A percentile compares a stretch with the other conserved stretches of the same genome.
These are phyloP conservation scores for Drosophila formosana DNA, from an alignment of 2,888 invertebrate genomes.

Conservation along the genomic window DNA sequence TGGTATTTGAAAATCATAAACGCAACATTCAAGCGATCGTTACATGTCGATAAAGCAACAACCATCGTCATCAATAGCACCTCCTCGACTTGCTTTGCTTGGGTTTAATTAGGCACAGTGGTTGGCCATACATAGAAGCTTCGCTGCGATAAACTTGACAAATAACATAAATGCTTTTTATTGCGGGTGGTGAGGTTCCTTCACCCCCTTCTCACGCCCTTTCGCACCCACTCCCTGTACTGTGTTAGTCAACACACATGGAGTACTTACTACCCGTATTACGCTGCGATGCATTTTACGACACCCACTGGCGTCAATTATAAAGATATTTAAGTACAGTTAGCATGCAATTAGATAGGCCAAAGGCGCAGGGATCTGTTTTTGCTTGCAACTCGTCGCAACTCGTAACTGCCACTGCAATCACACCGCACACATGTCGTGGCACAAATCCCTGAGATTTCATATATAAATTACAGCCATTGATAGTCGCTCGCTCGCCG, in stretches of 20 bases:
- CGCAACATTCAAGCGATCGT: conserved; percentile 64
- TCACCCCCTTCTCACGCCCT: background rate
- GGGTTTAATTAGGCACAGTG: conserved; percentile 68
- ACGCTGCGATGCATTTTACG: conserved; percentile 68
- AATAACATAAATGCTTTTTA: conserved; percentile 81
- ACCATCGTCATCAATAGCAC: conserved; percentile 6
- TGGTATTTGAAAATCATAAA: conserved; percentile 76
- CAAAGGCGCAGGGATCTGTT: conserved; percentile 3
- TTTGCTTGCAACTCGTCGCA: conserved; percentile 10
- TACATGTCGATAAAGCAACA: conserved; percentile 68
- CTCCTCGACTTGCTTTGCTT: background rate
- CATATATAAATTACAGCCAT: conserved; percentile 63
- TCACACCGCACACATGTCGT: conserved; percentile 20
- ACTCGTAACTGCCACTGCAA: conserved; percentile 2
- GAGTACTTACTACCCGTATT: conserved; percentile 69
- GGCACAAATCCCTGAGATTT: conserved; percentile 53
- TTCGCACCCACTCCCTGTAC: background rate
- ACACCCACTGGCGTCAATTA: conserved; percentile 79
- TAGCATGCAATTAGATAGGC: conserved; percentile 74
- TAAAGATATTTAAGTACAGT: conserved; percentile 82
- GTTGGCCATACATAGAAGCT: conserved; percentile 5
- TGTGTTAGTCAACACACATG: conserved; percentile 46
- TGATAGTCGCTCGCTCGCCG: conserved; percentile 47
- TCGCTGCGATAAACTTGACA: conserved; percentile 71
- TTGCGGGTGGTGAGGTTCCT: conserved; percentile 73